These are phyloP conservation scores for Oegoconia quadripuncta DNA, from an alignment of 2,888 invertebrate species.

Conservation along the genomic window DNA sequence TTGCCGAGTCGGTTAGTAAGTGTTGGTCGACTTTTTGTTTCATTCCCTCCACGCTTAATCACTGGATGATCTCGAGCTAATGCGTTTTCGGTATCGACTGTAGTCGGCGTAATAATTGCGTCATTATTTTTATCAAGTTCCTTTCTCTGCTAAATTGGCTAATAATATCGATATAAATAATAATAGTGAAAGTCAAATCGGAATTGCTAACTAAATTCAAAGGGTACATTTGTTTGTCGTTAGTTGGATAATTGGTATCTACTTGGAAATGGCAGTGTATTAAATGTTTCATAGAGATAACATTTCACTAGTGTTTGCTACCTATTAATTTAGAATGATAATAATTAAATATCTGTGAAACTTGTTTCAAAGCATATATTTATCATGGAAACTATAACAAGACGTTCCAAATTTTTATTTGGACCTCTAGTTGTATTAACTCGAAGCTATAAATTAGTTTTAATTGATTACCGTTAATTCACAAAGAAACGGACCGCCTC, in stretches of 20 bases:
- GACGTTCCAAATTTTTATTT: conserved; percentile 46
- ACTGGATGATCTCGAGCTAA: conserved; percentile 64
- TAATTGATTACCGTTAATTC: conserved; percentile 67
- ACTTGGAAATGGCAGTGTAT: conserved; percentile 9
- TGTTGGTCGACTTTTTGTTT: conserved; percentile 65
- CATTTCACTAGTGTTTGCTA: conserved; percentile 7
- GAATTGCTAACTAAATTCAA: too few species aligned
- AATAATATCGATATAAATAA: not conserved
- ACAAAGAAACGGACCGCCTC: conserved; percentile 57
- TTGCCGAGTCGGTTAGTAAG: conserved; percentile 65
- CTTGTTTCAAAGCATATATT: conserved; percentile 52
- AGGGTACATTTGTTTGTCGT: too few species aligned
- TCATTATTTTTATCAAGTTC: conserved; percentile 10
- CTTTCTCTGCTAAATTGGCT: not conserved
- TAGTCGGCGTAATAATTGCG: conserved; percentile 25
- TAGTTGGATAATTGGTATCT: too few species aligned
- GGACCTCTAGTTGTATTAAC: conserved; percentile 41
- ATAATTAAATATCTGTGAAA: conserved; percentile 37
- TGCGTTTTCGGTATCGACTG: conserved; percentile 56
- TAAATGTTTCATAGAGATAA: conserved; percentile 15
- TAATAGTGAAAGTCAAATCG: too few species aligned
- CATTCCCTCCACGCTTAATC: conserved; percentile 65
- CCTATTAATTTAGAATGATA: conserved; percentile 24
- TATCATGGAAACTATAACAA: conserved; percentile 58
- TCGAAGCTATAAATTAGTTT: conserved; percentile 57